A percentile compares a stretch with the other conserved stretches of the same genome.
These are phyloP conservation scores for Drosophila testacea DNA, from an alignment of 2,888 invertebrate species.

Conservation along the genomic window DNA sequence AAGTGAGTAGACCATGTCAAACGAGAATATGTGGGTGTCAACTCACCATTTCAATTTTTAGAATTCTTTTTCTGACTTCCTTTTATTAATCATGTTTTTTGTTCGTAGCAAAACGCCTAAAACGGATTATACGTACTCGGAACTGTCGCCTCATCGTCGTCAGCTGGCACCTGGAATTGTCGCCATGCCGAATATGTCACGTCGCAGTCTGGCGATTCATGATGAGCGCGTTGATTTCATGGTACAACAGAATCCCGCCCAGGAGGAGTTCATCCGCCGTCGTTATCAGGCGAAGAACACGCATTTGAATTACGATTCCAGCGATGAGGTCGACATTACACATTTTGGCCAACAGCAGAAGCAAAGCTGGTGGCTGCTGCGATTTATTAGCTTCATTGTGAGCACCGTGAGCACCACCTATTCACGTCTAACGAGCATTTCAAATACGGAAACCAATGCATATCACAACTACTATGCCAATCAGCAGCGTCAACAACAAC, in stretches of 20 bases:
- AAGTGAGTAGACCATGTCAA: conserved; percentile 87
- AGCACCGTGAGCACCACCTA: conserved; percentile 71
- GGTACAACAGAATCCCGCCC: conserved; percentile 81
- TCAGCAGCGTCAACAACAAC: conserved; percentile 58
- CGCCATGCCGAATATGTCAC: conserved; percentile 96
- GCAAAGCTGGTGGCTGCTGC: conserved; percentile 74
- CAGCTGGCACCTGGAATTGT: conserved; percentile 92
- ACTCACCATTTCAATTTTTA: not conserved
- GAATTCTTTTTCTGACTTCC: not conserved
- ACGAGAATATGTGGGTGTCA: not conserved
- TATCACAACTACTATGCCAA: conserved; percentile 70
- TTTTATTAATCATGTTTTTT: not conserved
- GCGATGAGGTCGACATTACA: conserved; percentile 83
- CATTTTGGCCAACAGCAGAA: conserved; percentile 66
- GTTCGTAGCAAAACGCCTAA: conserved; percentile 91
- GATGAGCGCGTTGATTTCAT: conserved; percentile 86
- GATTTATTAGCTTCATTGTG: conserved; percentile 75
- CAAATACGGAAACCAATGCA: conserved; percentile 49
- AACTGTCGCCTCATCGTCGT: conserved; percentile 92
- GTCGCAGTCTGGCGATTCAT: conserved; percentile 88
- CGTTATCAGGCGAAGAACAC: conserved; percentile 78
- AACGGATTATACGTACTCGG: conserved; percentile 96
- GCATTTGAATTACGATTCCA: conserved; percentile 82
- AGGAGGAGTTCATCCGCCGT: conserved; percentile 83
- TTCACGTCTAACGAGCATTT: conserved; percentile 56